Percentiles rank a stretch among this genome's conserved stretches.
These are phyloP conservation scores for Masticophis lateralis DNA, from an alignment of 2,797 vertebrate species.

Conservation along the genomic window DNA sequence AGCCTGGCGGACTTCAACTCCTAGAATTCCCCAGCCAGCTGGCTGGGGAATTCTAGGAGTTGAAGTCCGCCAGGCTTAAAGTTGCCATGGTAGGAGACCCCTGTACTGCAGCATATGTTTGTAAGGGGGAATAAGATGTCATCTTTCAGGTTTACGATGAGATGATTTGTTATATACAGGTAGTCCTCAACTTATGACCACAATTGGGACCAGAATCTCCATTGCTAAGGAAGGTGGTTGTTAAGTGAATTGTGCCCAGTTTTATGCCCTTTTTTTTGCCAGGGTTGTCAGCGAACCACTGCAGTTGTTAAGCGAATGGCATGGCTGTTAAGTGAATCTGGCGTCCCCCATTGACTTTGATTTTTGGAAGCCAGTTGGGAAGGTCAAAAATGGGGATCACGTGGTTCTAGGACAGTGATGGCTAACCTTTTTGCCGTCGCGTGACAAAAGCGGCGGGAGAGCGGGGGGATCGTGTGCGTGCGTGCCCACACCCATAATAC, in stretches of 20 bases:
- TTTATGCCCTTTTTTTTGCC: not conserved
- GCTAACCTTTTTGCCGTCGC: too few species aligned
- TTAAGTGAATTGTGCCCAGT: not conserved
- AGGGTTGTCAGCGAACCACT: not conserved
- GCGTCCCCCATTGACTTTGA: not conserved
- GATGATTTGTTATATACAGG: not conserved
- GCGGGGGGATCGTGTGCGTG: too few species aligned
- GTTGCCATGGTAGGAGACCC: too few species aligned
- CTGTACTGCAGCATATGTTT: not conserved
- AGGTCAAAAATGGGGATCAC: not conserved
- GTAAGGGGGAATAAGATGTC: not conserved
- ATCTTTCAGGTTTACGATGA: not conserved
- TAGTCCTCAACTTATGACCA: not conserved
- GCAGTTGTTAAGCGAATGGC: not conserved
- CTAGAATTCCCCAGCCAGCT: too few species aligned
- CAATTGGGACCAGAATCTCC: not conserved
- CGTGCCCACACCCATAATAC: too few species aligned
- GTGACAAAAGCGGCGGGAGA: too few species aligned
- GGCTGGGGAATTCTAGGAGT: too few species aligned
- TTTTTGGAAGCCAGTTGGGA: not conserved
- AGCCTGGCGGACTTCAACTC: too few species aligned
- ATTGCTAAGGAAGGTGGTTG: not conserved
- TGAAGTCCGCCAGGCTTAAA: too few species aligned
- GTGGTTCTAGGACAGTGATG: not conserved
- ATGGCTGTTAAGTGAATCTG: not conserved